Percentiles rank a stretch among this genome's conserved stretches.
Evolutionary conservation across 2,113 vertebrate genomes (phyloP).

Genomic region (Cinclus cinclus): DNA sequence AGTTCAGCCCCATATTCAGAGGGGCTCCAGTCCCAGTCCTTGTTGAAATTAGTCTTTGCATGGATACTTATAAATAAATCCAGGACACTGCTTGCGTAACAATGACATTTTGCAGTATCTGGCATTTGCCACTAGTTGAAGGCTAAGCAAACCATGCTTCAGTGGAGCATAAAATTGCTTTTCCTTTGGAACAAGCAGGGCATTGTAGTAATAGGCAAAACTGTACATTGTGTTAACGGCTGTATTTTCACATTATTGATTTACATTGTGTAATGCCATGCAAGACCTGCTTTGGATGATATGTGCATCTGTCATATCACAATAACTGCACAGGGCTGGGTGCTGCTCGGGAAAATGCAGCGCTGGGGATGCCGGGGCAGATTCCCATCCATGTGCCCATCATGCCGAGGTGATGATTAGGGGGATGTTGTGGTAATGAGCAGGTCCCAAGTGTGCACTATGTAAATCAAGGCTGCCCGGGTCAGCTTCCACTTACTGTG

Average conservation of each 20-base stretch:
- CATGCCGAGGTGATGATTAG: slow-evolving; percentile 53
- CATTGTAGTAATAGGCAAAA: slow-evolving; percentile 64
- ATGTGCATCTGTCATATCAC: slow-evolving; percentile 42
- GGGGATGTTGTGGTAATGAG: slow-evolving; percentile 60
- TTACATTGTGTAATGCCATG: slow-evolving; percentile 45
- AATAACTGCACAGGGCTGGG: slow-evolving; percentile 3
- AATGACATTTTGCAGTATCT: slow-evolving; percentile 54
- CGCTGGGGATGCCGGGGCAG: background rate
- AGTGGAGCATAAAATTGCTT: slow-evolving; percentile 70
- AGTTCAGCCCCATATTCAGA: slow-evolving; percentile 3
- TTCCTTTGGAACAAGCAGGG: slow-evolving; percentile 53
- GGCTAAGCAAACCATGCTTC: slow-evolving; percentile 59
- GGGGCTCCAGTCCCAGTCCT: background rate
- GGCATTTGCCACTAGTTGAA: slow-evolving; percentile 63
- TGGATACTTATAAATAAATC: slow-evolving; percentile 33
- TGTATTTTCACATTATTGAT: slow-evolving; percentile 57
- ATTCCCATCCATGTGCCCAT: background rate
- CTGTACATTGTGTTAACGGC: slow-evolving; percentile 61
- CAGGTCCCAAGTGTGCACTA: slow-evolving; percentile 26
- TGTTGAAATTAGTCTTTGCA: slow-evolving; percentile 52
- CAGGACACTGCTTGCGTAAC: slow-evolving; percentile 39
- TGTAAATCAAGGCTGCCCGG: slow-evolving; percentile 44
- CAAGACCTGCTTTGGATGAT: slow-evolving; percentile 41
- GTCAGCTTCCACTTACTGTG: slow-evolving; percentile 2
- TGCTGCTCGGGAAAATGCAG: background rate